Evolutionary conservation across 2,888 invertebrate species (phyloP).

Genomic region (Limulus polyphemus): DNA sequence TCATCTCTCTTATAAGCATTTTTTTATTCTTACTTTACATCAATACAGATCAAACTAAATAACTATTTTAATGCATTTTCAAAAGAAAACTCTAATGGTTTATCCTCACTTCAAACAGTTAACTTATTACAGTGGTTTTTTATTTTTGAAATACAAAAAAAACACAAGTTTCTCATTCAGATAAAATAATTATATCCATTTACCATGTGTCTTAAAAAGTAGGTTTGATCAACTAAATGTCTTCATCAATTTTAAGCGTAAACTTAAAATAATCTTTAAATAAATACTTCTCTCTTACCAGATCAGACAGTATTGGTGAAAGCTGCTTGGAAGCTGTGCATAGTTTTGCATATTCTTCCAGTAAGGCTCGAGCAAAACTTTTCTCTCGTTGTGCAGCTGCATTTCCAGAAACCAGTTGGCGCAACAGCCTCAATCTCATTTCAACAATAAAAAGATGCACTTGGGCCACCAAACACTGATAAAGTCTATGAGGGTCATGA

Average conservation of each 20-base stretch:
- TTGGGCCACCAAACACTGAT: constrained; percentile 49
- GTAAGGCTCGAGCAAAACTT: constrained; percentile 45
- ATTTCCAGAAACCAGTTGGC: constrained; percentile 28
- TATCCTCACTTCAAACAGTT: too few relatives aligned
- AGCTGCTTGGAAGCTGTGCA: constrained; percentile 48
- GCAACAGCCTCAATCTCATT: constrained; percentile 47
- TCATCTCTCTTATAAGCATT: too few relatives aligned
- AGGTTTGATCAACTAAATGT: not conserved
- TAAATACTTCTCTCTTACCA: constrained; percentile 33
- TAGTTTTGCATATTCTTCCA: constrained; percentile 51
- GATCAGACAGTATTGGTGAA: constrained; percentile 46
- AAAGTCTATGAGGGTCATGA: constrained; percentile 50
- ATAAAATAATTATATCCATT: too few relatives aligned
- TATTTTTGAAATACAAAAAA: too few relatives aligned
- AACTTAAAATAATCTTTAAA: not conserved
- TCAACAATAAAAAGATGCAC: constrained; percentile 52
- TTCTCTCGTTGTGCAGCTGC: constrained; percentile 25
- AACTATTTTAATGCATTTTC: too few relatives aligned
- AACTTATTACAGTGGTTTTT: too few relatives aligned
- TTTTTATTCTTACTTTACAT: too few relatives aligned
- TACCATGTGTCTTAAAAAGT: not conserved
- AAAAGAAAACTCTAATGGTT: too few relatives aligned
- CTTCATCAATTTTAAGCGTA: not conserved
- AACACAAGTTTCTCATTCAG: too few relatives aligned
- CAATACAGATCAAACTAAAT: too few relatives aligned